Evolutionary conservation across 2,113 vertebrate species (phyloP).

Genomic region (Corydoras maculifer): DNA sequence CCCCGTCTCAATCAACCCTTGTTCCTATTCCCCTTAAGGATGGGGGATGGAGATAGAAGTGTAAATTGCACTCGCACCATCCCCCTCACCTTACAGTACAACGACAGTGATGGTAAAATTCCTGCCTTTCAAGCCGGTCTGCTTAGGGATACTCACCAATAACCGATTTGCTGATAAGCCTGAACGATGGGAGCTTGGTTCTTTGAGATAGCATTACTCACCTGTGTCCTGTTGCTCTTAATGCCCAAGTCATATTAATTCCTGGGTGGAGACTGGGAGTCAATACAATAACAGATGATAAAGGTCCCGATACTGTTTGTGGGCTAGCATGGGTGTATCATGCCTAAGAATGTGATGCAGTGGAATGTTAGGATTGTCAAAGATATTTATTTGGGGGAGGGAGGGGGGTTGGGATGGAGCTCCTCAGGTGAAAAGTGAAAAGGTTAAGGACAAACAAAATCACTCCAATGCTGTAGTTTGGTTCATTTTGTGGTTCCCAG

Average conservation of each 20-base stretch:
- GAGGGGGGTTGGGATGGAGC: not conserved
- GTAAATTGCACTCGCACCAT: slow-evolving; percentile 39
- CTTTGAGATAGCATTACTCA: slow-evolving; percentile 31
- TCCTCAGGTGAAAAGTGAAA: too few species aligned
- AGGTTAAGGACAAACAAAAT: too few species aligned
- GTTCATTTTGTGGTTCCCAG: too few species aligned
- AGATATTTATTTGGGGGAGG: not conserved
- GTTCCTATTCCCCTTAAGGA: slow-evolving; percentile 22
- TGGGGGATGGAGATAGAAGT: slow-evolving; percentile 40
- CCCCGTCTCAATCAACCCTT: slow-evolving; percentile 16
- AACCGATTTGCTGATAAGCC: slow-evolving; percentile 38
- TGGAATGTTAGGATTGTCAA: slow-evolving; percentile 4
- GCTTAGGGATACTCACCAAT: slow-evolving; percentile 27
- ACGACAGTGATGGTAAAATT: slow-evolving; percentile 15
- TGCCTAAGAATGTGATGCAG: slow-evolving; percentile 9
- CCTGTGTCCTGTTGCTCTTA: slow-evolving; percentile 23
- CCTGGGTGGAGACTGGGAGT: slow-evolving; percentile 5
- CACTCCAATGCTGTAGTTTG: too few species aligned
- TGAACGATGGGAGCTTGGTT: slow-evolving; percentile 14
- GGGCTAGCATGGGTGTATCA: slow-evolving; percentile 20
- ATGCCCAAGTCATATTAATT: slow-evolving; percentile 16
- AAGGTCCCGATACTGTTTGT: slow-evolving; percentile 19
- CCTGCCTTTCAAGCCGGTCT: slow-evolving; percentile 31
- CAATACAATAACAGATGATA: slow-evolving; percentile 7
- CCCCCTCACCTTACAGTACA: slow-evolving; percentile 27